Percentiles rank a stretch among this genome's conserved stretches.
Conservation (phyloP, 2,888 invertebrate genomes). For the Sthenelais limicola region DNA sequence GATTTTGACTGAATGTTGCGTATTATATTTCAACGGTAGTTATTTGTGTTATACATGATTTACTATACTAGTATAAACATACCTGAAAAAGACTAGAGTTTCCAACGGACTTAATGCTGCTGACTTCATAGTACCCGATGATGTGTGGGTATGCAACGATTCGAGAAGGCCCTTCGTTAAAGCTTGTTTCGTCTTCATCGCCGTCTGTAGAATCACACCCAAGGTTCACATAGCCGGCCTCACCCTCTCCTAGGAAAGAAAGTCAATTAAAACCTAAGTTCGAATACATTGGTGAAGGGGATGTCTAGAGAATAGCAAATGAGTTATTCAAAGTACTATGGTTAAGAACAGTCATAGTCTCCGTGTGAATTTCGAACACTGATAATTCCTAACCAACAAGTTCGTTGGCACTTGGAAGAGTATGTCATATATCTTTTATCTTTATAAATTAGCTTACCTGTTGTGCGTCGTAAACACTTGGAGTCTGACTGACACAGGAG, state of each 20-base stretch:
- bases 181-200: constrained; percentile 42
- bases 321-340: neutral
- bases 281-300: neutral
- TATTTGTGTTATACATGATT: no score
- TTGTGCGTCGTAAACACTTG: constrained; percentile 41
- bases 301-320: no score
- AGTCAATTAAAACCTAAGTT: neutral
- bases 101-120: constrained; percentile 49
- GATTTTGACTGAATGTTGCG: no score
- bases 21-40: no score
- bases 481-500: constrained; percentile 51
- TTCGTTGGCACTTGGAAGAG: neutral
- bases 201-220: constrained; percentile 42
- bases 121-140: constrained; percentile 53
- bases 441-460: no score
- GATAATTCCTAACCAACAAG: neutral
- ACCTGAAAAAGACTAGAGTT: constrained; percentile 37
- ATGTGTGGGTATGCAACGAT: constrained; percentile 51
- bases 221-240: constrained; percentile 50
- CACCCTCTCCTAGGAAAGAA: constrained; percentile 16
- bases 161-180: constrained; percentile 13
- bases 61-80: no score
- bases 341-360: neutral
- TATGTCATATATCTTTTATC: no score
- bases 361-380: no score